Evolutionary conservation across 2,888 invertebrate species (phyloP).

Genomic region (Clanis bilineata): DNA sequence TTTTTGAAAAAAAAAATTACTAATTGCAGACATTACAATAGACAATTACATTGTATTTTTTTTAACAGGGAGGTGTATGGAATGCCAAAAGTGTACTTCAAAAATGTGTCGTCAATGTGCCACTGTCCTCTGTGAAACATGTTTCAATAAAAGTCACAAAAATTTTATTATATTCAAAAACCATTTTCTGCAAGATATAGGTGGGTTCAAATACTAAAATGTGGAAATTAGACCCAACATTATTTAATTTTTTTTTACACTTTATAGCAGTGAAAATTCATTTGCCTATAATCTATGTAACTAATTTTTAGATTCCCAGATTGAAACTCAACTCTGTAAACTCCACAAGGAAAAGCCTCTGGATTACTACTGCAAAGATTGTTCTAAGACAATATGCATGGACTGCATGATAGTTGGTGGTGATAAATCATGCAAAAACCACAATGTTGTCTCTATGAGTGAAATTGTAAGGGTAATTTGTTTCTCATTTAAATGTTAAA

Average conservation of each 20-base stretch:
- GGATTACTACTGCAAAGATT: conserved; percentile 70
- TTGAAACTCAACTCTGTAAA: conserved; percentile 47
- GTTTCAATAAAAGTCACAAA: conserved; percentile 70
- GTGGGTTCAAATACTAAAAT: conserved; percentile 32
- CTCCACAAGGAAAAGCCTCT: conserved; percentile 57
- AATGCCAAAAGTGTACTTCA: conserved; percentile 53
- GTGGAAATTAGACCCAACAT: too few relatives aligned
- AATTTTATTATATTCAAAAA: conserved; percentile 70
- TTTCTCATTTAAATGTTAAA: too few relatives aligned
- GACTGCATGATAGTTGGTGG: conserved; percentile 71
- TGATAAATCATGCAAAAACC: conserved; percentile 69
- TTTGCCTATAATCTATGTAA: conserved; percentile 1
- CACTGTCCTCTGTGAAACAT: conserved; percentile 59
- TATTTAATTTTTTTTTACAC: background rate
- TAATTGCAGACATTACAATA: too few relatives aligned
- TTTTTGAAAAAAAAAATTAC: too few relatives aligned
- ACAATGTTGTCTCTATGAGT: conserved; percentile 59
- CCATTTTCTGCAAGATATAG: conserved; percentile 60
- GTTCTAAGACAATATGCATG: conserved; percentile 64
- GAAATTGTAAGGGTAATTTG: conserved; percentile 57
- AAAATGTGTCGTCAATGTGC: conserved; percentile 70
- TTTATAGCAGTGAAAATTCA: too few relatives aligned
- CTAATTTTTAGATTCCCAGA: conserved; percentile 38
- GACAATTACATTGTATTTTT: too few relatives aligned
- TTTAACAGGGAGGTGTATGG: conserved; percentile 59